phyloP scores from a whole-genome alignment of 2,113 vertebrate species.

The Bubo bubo region DNA sequence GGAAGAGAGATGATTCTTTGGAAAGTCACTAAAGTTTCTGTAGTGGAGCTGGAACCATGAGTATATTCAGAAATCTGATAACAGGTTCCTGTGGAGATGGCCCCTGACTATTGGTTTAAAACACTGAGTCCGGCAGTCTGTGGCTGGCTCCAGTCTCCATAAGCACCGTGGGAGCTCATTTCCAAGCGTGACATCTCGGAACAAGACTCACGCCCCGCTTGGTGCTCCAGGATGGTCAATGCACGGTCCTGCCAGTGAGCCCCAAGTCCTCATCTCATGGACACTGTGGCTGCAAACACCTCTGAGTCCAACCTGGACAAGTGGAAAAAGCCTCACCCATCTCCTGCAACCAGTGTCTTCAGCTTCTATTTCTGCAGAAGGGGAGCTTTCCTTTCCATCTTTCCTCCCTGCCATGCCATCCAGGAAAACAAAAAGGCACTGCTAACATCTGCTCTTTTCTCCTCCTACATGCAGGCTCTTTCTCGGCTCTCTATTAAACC shows the following conservation, averaged over 20 bases:
- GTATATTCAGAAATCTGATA: neutral
- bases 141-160: neutral
- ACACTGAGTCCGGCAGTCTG: neutral
- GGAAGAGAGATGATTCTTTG: neutral
- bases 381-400: neutral
- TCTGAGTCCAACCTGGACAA: neutral
- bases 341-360: neutral
- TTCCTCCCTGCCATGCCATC: neutral
- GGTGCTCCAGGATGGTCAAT: neutral
- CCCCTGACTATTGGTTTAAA: neutral
- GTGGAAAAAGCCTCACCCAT: neutral
- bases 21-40: neutral
- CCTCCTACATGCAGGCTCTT: conserved; percentile 13
- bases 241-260: rapidly evolving
- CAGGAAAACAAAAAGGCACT: conserved; percentile 54
- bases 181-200: neutral
- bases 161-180: neutral
- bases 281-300: neutral
- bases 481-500: conserved; percentile 46
- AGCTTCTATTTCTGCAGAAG: neutral
- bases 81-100: neutral
- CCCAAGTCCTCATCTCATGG: neutral
- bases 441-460: conserved; percentile 57
- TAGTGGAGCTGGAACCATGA: neutral
- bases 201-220: rapidly evolving